These are phyloP conservation scores for Holacanthella duospinosa DNA, from an alignment of 2,888 invertebrate species.

Conservation along the genomic window DNA sequence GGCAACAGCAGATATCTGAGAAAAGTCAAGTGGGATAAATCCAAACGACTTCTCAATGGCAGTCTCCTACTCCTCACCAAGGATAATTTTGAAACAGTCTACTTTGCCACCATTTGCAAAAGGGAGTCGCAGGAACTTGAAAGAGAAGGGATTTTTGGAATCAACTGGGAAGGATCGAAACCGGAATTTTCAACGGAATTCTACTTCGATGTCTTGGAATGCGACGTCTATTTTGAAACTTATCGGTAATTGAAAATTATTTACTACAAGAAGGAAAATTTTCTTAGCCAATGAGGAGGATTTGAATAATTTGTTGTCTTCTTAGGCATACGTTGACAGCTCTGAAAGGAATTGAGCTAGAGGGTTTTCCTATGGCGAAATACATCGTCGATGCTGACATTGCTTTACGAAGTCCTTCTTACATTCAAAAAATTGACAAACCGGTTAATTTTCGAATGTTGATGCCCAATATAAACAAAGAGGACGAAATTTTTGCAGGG, in stretches of 20 bases:
- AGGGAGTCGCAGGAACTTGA: constrained; percentile 36
- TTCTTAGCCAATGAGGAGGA: neutral
- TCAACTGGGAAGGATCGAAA: constrained; percentile 28
- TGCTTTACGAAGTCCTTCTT: constrained; percentile 41
- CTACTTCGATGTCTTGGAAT: constrained; percentile 42
- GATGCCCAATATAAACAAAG: neutral
- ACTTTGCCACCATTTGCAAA: constrained; percentile 41
- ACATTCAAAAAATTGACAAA: constrained; percentile 36
- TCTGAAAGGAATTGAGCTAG: constrained; percentile 50
- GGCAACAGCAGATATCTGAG: neutral
- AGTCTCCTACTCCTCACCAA: constrained; percentile 43
- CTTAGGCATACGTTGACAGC: constrained; percentile 46
- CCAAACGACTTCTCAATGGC: constrained; percentile 42
- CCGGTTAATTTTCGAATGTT: neutral
- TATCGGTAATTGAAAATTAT: constrained; percentile 44
- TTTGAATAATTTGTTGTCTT: too few relatives aligned
- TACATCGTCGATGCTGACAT: constrained; percentile 52
- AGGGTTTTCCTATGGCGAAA: constrained; percentile 54
- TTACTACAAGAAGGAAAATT: neutral
- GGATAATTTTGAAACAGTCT: constrained; percentile 42
- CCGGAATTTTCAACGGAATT: constrained; percentile 27
- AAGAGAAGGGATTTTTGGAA: constrained; percentile 31
- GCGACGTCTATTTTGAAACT: constrained; percentile 45
- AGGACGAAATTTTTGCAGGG: neutral
- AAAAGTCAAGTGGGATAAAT: constrained; percentile 39